Conservation (phyloP, 2,888 invertebrate species). For the Pherbina coryleti region DNA sequence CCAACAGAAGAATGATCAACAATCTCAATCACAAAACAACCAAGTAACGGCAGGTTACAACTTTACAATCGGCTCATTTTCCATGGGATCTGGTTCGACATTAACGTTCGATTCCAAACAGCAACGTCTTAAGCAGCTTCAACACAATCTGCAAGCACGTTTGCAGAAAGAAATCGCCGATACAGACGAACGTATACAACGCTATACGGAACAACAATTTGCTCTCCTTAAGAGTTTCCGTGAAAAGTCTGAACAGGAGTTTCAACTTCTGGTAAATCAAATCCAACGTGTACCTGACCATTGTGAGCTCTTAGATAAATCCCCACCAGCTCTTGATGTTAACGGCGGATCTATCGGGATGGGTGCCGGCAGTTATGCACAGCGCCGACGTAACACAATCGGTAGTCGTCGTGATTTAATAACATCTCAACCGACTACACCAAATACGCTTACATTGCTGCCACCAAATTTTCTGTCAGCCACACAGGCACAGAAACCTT, state of each 20-base stretch:
- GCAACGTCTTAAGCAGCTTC: conserved; percentile 59
- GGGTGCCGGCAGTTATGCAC: conserved; percentile 38
- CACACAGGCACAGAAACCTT: conserved; percentile 24
- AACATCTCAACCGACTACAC: conserved; percentile 21
- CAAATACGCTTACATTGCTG: conserved; percentile 36
- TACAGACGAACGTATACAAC: conserved; percentile 82
- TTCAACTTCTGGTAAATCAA: conserved; percentile 75
- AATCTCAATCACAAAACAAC: conserved; percentile 44
- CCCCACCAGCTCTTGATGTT: conserved; percentile 58
- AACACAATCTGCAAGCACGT: conserved; percentile 76
- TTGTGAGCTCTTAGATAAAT: conserved; percentile 54
- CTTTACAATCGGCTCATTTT: conserved; percentile 51
- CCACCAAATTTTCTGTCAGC: conserved; percentile 45
- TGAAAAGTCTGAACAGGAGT: conserved; percentile 80
- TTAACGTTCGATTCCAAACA: conserved; percentile 49
- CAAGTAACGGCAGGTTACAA: conserved; percentile 71
- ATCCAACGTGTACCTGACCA: conserved; percentile 63
- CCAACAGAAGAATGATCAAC: conserved; percentile 43
- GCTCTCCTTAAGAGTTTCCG: conserved; percentile 80
- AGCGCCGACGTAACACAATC: conserved; percentile 60
- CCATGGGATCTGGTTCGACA: conserved; percentile 19
- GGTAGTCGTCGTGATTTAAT: conserved; percentile 57
- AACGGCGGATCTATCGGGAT: conserved; percentile 48
- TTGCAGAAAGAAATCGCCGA: conserved; percentile 78
- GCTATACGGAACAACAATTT: conserved; percentile 82